These are phyloP conservation scores for Diuraphis noxia DNA, from an alignment of 1,140 invertebrate species.

Conservation along the genomic window DNA sequence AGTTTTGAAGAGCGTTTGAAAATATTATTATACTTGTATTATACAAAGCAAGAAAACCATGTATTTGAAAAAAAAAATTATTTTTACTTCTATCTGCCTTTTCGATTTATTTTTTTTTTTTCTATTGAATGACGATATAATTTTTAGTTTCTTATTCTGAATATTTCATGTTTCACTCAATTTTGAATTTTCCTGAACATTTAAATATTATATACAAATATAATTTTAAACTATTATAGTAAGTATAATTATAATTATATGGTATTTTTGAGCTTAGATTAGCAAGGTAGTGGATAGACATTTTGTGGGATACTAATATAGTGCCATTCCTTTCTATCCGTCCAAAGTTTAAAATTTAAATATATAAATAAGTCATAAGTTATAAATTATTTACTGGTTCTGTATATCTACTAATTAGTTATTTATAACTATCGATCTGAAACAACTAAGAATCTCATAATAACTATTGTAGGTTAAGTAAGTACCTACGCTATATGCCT, in stretches of 20 bases:
- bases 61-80: neutral
- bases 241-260: neutral
- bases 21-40: neutral
- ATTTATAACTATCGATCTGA: too few species aligned
- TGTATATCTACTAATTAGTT: too few species aligned
- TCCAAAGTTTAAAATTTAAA: neutral
- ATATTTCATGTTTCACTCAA: neutral
- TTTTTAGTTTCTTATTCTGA: neutral
- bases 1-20: neutral
- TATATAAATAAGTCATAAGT: neutral
- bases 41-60: neutral
- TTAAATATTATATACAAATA: neutral
- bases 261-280: neutral
- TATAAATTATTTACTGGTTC: neutral
- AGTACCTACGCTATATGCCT: too few species aligned
- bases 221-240: neutral
- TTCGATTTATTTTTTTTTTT: neutral
- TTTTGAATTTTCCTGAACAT: neutral
- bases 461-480: too few species aligned
- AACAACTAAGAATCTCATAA: too few species aligned
- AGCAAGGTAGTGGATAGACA: neutral
- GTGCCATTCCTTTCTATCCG: neutral
- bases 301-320: neutral
- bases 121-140: neutral
- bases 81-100: neutral